Base-by-base conservation (phyloP, 2,113 vertebrate species). In the Acrocephalus arundinaceus region DNA sequence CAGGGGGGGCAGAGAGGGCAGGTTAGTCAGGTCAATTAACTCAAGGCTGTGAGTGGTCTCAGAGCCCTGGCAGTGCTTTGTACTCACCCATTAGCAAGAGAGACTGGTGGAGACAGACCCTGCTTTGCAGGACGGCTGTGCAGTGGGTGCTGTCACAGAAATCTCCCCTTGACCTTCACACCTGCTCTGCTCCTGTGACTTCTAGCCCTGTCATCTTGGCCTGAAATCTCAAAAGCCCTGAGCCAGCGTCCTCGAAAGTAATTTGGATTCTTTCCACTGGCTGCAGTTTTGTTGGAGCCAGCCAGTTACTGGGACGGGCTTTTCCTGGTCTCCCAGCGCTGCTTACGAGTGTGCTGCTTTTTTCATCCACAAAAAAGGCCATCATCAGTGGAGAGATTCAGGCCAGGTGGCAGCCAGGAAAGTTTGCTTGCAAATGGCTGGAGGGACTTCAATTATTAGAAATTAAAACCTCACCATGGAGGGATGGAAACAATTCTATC, bases 201-300 rank as follows among this genome's bases (percentile, higher is more conserved):
- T 73, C 72, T 35, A 74, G 28, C 35, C 30, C 72, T 86, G 79
- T 92, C 71, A 39, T 90, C 55, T 66, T 83, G 52, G 82, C 89
- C 86, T 2, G 6, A 80, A 81, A n/a, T 39, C 79, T 88, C 59
- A 88, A 77, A 94, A 94, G 41, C 25, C 70, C 82, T n/a, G 35
- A 93, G 78, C 61, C 85, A 92, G 59, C 13, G 0, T 88, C 90
- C 75, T 96, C 45, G 24, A 94, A 97, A 97, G 85, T 81, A 70
- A 73, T 80, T 96, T 96, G 93, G 95, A 92, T 67, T 84, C 75
- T 88, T 88, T 92, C 94, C 94, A 87, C 39, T 88, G 89, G 82
- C 82, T 93, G 66, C 67, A 90, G 67, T 43, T 93, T 75, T 73
- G 37, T 48, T 61, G 66, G 67, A 95, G 67, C 81, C 52, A 88